Base-by-base conservation (phyloP, 2,113 vertebrate genomes). In the Xenopus borealis region DNA sequence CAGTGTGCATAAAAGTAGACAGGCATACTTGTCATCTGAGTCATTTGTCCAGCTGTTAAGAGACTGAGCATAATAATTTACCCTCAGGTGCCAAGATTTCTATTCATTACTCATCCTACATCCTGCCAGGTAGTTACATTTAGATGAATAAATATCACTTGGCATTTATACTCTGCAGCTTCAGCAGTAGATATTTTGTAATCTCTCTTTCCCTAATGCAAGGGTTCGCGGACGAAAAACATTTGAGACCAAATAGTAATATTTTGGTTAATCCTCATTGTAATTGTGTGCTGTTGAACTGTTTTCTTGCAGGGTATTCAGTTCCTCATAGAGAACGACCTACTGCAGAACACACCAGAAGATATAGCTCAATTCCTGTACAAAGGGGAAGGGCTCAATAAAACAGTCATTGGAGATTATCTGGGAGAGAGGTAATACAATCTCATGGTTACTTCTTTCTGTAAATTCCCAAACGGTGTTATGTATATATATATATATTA, bases 381-480 rank as follows among this genome's bases (percentile, higher is more conserved):
- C 85, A 99, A 99, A 90, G 97, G 97, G 66, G 97, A 99, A 83
- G 97, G 97, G 65, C 90, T 99, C 70, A 99, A 99, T 91, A 99
- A 99, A 90, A 99, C 96, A 0, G 94, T 95, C 79, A 98, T 99
- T 10, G 97, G 97, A 72, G 96, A 99, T 91, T 99, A 99, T 86
- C 91, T 99, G 69, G 96, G 97, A 18, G 96, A 99, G 87, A 92
- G 96, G 97, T 97, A 87, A 89, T 84, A 47, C 58, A 10, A 61
- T 16, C 53, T n/a, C 53, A 50, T 50, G 1, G 14, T 50, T 50
- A 50, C 47, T 50, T 40, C 33, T 40, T 40, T 40, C 6, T 40
- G 12, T 50, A n/a, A n/a, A n/a, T n/a, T n/a, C n/a, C n/a, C n/a
- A n/a, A n/a, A n/a, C n/a, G n/a, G n/a, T n/a, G n/a, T n/a, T n/a